A percentile compares a stretch with the other conserved stretches of the same genome.
These are phyloP conservation scores for Lycaon pictus DNA, from an alignment of 2,113 vertebrate species.

Conservation along the genomic window DNA sequence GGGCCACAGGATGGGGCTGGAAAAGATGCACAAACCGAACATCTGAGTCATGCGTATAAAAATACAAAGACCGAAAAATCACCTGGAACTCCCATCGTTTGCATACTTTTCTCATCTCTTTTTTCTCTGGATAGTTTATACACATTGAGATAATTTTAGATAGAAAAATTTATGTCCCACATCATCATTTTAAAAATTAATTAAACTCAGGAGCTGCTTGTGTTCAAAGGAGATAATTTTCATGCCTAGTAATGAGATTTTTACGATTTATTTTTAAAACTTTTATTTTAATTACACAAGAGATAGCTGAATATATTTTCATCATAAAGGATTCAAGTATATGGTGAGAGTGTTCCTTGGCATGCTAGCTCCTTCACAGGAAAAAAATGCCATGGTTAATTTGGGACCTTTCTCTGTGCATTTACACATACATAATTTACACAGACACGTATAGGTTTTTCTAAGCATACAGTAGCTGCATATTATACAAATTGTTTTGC, in stretches of 20 bases:
- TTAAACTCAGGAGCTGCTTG: constrained; percentile 6
- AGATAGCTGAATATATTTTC: background rate
- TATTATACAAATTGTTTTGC: background rate
- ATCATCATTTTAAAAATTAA: background rate
- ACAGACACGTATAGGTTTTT: background rate
- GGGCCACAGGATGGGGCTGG: constrained; percentile 44
- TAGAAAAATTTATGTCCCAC: background rate
- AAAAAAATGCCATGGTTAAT: background rate
- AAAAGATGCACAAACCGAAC: background rate
- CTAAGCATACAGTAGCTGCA: background rate
- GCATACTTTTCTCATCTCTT: background rate
- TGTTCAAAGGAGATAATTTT: background rate
- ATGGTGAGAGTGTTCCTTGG: background rate
- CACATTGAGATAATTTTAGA: background rate
- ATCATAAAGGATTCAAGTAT: background rate
- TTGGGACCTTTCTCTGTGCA: background rate
- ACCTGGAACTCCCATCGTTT: rapidly evolving
- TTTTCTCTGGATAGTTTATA: background rate
- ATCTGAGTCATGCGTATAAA: background rate
- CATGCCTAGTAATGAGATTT: background rate
- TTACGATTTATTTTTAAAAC: background rate
- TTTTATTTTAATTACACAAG: constrained; percentile 36
- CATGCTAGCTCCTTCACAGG: background rate
- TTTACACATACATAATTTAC: background rate
- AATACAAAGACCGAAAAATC: background rate